phyloP scores from a whole-genome alignment of 2,113 vertebrate genomes.

The Pseudopodoces humilis region DNA sequence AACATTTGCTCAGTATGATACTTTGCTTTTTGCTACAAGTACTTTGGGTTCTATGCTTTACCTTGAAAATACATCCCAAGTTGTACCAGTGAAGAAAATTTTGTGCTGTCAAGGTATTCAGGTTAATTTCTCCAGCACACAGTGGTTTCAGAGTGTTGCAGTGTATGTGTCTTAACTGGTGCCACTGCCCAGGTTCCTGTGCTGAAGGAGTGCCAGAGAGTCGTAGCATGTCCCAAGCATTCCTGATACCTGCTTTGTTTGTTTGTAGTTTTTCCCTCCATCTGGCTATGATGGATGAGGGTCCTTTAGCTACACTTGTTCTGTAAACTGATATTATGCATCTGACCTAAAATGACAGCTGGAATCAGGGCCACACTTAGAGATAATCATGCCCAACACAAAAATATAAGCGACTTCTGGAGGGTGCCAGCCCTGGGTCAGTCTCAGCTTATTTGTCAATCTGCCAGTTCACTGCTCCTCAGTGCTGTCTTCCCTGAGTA shows the following conservation, averaged over 20 bases:
- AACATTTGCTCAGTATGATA: not conserved
- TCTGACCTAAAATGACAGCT: conserved; percentile 69
- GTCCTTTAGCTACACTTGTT: conserved; percentile 55
- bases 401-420: conserved; percentile 55
- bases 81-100: not conserved
- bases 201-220: not conserved
- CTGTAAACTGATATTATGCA: conserved; percentile 54
- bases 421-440: conserved; percentile 68
- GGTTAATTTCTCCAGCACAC: not conserved
- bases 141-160: not conserved
- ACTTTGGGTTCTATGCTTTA: not conserved
- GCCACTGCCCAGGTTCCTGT: not conserved
- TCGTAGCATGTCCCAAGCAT: not conserved
- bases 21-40: not conserved
- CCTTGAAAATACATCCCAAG: not conserved
- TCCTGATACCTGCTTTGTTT: not conserved
- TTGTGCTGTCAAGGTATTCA: not conserved
- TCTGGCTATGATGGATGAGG: conserved; percentile 49
- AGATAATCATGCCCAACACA: conserved; percentile 55
- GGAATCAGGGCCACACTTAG: conserved; percentile 56
- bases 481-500: not conserved
- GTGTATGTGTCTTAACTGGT: not conserved
- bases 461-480: conserved; percentile 64
- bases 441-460: conserved; percentile 68
- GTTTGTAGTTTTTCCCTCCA: not conserved